phyloP scores from a whole-genome alignment of 2,797 vertebrate genomes.

The Steatocranus sp. region DNA sequence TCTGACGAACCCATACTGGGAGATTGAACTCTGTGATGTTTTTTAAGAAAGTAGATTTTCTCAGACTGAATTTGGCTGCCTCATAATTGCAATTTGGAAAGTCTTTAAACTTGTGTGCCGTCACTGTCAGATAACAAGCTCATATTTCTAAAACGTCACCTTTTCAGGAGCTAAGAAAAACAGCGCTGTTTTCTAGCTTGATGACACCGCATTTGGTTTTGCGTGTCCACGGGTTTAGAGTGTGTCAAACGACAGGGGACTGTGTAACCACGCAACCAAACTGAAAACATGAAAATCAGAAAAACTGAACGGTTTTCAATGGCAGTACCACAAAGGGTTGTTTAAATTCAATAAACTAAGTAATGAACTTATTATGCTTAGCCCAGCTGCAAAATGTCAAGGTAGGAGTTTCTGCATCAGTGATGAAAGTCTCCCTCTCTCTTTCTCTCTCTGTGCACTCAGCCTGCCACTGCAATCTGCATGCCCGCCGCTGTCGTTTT shows the following conservation, averaged over 20 bases:
- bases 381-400: not conserved
- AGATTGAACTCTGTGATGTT: not conserved
- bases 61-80: conserved; percentile 3
- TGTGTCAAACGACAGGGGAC: not conserved
- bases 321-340: not conserved
- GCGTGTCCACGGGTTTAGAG: not conserved
- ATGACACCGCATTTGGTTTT: conserved; percentile 1
- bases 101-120: not conserved
- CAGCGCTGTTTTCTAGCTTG: not conserved
- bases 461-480: conserved; percentile 98
- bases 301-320: not conserved
- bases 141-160: not conserved
- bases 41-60: not conserved
- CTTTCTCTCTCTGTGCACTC: not conserved
- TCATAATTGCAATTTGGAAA: not conserved
- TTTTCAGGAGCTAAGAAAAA: conserved; percentile 23
- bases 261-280: not conserved
- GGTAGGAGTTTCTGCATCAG: not conserved
- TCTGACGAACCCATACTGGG: not conserved
- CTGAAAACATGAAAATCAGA: conserved; percentile 4
- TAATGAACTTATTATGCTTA: not conserved
- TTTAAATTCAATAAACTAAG: not conserved
- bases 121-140: not conserved
- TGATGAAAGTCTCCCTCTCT: not conserved
- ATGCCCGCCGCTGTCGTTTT: conserved; percentile 94